Percentiles rank a stretch among this genome's conserved stretches.
Conservation (phyloP, 2,888 invertebrate genomes). For the Sminthurides aquaticus region DNA sequence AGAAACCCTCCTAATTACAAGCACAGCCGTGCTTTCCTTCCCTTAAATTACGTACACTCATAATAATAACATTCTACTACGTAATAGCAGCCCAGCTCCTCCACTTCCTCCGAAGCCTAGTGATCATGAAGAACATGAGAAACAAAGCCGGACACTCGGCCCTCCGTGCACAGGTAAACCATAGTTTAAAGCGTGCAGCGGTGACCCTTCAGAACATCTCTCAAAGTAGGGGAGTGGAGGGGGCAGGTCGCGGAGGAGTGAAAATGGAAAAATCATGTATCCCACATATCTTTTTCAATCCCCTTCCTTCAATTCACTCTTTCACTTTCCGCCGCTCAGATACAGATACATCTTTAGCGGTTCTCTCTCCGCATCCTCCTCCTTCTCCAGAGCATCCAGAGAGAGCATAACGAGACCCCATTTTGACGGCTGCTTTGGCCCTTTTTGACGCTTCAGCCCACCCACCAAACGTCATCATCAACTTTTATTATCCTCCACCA, state of each 20-base stretch:
- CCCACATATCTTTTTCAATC: neutral
- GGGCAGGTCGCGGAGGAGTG: neutral
- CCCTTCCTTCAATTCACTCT: neutral
- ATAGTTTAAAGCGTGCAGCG: too few species aligned
- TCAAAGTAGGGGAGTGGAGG: neutral
- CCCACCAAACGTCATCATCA: conserved; percentile 28
- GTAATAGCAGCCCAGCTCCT: neutral
- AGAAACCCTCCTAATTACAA: neutral
- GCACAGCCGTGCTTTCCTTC: neutral
- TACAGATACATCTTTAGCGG: neutral
- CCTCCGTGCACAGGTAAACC: too few species aligned
- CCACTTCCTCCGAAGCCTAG: too few species aligned
- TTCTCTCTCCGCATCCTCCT: neutral
- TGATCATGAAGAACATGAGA: too few species aligned
- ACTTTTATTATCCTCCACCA: conserved; percentile 20
- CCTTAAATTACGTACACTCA: neutral
- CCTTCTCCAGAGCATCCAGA: neutral
- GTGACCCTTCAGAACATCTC: neutral
- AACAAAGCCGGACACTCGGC: too few species aligned
- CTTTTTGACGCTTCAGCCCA: conserved; percentile 24
- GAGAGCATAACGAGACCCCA: neutral
- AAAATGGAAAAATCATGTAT: conserved; percentile 9
- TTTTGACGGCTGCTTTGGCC: conserved; percentile 6
- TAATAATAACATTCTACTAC: neutral
- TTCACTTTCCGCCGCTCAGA: neutral